phyloP scores from a whole-genome alignment of 53 echinoderm and acorn worm genomes.

The Echinarachnius parma region DNA sequence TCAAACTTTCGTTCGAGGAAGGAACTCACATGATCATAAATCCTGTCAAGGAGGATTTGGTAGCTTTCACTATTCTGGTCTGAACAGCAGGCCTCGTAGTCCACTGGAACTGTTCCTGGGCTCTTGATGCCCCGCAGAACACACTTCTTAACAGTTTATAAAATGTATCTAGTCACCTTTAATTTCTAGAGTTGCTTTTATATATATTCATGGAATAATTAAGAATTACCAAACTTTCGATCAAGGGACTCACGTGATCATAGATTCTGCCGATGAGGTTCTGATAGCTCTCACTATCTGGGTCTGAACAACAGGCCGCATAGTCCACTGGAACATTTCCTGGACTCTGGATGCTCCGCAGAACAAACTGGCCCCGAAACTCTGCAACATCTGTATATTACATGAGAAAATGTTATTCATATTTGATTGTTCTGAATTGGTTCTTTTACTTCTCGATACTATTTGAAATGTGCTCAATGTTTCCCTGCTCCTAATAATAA shows the following conservation, averaged over 20 bases:
- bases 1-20: no score
- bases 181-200: no score
- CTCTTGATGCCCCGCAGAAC: conserved; percentile 26
- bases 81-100: conserved; percentile 39
- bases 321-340: conserved; percentile 31
- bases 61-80: conserved; percentile 20
- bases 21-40: conserved; percentile 42
- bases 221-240: no score
- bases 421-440: no score
- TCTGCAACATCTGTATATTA: conserved; percentile 47
- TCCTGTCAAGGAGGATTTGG: conserved; percentile 7
- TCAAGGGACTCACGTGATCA: conserved; percentile 40
- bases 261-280: conserved; percentile 10
- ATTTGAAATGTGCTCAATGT: no score
- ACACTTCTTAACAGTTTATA: no score
- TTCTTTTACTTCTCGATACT: no score
- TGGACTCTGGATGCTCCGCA: conserved; percentile 31
- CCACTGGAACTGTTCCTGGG: conserved; percentile 31
- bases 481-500: no score
- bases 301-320: conserved; percentile 40
- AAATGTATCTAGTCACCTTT: no score
- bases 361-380: conserved; percentile 34
- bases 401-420: no score
- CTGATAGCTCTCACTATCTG: conserved; percentile 18
- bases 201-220: no score